These are phyloP conservation scores for Adrianichthys oophorus DNA, from an alignment of 2,797 vertebrate genomes.

Conservation along the genomic window DNA sequence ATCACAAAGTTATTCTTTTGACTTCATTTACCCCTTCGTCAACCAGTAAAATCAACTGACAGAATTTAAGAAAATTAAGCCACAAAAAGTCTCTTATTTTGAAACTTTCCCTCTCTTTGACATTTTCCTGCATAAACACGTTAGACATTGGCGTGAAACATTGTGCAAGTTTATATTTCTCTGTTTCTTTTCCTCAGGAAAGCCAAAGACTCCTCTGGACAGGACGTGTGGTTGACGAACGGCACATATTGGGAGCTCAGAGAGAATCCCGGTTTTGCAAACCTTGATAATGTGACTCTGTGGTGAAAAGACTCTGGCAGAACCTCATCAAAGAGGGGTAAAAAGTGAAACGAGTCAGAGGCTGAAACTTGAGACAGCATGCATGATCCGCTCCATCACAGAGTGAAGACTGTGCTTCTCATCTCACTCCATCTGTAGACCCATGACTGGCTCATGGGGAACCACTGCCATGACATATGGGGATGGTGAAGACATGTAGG, in stretches of 20 bases:
- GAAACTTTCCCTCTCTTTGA: no score
- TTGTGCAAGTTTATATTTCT: not conserved
- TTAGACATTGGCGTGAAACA: not conserved
- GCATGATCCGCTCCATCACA: conserved; percentile 56
- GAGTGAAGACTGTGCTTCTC: conserved; percentile 60
- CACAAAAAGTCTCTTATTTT: no score
- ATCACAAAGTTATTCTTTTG: no score
- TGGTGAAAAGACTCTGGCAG: conserved; percentile 79
- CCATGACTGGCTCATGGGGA: conserved; percentile 65
- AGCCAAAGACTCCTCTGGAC: conserved; percentile 82
- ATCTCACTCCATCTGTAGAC: conserved; percentile 2
- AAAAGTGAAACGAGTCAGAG: not conserved
- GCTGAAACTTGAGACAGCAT: conserved; percentile 28
- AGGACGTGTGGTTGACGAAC: conserved; percentile 90
- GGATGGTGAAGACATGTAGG: not conserved
- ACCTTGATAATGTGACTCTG: conserved; percentile 78
- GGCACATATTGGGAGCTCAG: conserved; percentile 90
- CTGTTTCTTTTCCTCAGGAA: conserved; percentile 67
- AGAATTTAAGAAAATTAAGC: no score
- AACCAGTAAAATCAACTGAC: no score
- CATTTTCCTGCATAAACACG: not conserved
- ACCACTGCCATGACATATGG: not conserved
- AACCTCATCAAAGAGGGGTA: not conserved
- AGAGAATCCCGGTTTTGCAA: conserved; percentile 86
- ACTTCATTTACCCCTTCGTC: no score